A percentile compares a stretch with the other conserved stretches of the same genome.
Conservation (phyloP, 92 coral and sea anemone species). For the Pocillopora grandis region DNA sequence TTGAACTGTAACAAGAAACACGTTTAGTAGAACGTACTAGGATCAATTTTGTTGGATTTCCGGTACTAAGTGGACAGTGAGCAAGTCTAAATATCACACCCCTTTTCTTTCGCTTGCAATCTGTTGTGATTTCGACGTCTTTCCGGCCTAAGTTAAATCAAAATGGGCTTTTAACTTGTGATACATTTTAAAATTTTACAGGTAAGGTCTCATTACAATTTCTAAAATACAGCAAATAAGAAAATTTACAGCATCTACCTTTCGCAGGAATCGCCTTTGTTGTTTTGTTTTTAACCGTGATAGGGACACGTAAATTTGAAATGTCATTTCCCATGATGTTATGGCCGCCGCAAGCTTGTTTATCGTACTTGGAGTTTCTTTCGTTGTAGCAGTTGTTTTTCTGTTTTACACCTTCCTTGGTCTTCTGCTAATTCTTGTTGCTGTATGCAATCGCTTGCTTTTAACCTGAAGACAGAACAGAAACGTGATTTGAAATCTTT, state of each 20-base stretch:
- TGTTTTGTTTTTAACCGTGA: constrained; percentile 3
- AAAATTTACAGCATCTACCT: not conserved
- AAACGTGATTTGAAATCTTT: not conserved
- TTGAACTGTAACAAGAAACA: no score
- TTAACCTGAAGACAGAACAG: constrained; percentile 21
- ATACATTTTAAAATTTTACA: not conserved
- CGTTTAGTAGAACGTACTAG: no score
- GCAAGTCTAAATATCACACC: no score
- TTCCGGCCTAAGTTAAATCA: no score
- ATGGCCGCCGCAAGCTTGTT: not conserved
- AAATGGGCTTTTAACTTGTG: not conserved
- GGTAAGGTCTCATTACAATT: not conserved
- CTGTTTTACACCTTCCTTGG: not conserved
- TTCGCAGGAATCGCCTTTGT: constrained; percentile 8
- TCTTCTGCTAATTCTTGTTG: not conserved
- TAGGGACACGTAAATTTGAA: constrained; percentile 13
- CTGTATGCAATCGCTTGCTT: not conserved
- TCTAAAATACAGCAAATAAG: not conserved
- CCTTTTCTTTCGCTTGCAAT: no score
- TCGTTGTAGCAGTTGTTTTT: not conserved
- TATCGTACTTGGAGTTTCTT: no score
- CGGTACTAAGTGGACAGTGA: no score
- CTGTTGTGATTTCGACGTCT: no score
- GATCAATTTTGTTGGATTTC: no score
- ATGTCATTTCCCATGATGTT: constrained; percentile 35